These are phyloP conservation scores for Acanthosepion pharaonis DNA, from an alignment of 2,888 invertebrate genomes.

Conservation along the genomic window DNA sequence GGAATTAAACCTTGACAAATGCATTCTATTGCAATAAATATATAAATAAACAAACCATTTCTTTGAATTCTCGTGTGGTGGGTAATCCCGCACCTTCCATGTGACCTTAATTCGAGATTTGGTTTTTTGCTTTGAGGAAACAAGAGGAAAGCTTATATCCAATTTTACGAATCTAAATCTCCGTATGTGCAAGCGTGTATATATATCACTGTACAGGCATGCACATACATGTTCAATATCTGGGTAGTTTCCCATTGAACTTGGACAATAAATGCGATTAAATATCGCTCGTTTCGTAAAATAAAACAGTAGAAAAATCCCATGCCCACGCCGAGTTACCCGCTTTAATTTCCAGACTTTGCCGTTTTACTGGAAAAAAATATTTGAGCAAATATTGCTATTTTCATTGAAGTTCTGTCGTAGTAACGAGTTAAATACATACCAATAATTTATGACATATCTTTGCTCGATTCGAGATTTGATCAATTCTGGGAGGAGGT, in stretches of 20 bases:
- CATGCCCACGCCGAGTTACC: background rate
- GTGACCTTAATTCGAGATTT: background rate
- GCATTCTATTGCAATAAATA: too few relatives aligned
- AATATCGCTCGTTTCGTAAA: background rate
- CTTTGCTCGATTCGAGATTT: too few relatives aligned
- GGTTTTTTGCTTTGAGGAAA: background rate
- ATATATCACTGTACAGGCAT: background rate
- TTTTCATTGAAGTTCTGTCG: background rate
- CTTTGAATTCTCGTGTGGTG: background rate
- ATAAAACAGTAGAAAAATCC: background rate
- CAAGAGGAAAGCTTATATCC: background rate
- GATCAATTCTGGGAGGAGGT: too few relatives aligned
- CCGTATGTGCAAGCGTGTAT: background rate
- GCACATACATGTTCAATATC: background rate
- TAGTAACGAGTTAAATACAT: background rate
- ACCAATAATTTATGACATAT: too few relatives aligned
- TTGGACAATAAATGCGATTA: background rate
- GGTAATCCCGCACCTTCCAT: constrained; percentile 33
- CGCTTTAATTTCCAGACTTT: background rate
- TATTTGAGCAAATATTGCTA: background rate
- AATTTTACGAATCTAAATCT: background rate
- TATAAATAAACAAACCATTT: background rate
- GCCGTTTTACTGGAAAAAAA: background rate
- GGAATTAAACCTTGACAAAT: too few relatives aligned
- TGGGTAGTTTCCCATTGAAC: too few relatives aligned